Conservation (phyloP, 92 coral and sea anemone genomes). For the Micromussa lordhowensis region DNA sequence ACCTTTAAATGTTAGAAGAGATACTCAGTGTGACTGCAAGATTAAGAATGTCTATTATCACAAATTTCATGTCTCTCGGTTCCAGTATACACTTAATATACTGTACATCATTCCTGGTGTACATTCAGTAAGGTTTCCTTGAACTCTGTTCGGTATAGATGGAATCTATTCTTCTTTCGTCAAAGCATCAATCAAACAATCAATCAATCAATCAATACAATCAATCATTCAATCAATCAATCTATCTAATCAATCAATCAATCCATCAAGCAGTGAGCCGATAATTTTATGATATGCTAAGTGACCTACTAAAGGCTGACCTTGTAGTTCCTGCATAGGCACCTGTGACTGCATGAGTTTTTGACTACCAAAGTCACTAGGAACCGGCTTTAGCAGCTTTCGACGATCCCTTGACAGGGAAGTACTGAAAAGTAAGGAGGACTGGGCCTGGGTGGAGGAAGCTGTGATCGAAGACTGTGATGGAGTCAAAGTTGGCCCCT, state of each 20-base stretch:
- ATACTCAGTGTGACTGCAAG: not conserved
- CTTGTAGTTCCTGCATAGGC: conserved; percentile 30
- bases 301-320: not conserved
- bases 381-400: conserved; percentile 75
- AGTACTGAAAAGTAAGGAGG: conserved; percentile 81
- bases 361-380: conserved; percentile 80
- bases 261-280: too few relatives aligned
- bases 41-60: too few relatives aligned
- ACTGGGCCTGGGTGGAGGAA: conserved; percentile 73
- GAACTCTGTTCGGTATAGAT: not conserved
- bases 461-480: conserved; percentile 71
- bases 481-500: conserved; percentile 24
- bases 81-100: too few relatives aligned
- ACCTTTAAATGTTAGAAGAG: not conserved
- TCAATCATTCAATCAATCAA: too few relatives aligned
- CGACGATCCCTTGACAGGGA: conserved; percentile 16
- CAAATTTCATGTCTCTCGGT: too few relatives aligned
- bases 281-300: too few relatives aligned
- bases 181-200: too few relatives aligned
- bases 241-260: too few relatives aligned
- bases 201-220: too few relatives aligned
- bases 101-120: not conserved
- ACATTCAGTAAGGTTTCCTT: not conserved
- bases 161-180: not conserved
- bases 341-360: conserved; percentile 46